Conservation (phyloP, 2,113 vertebrate genomes). For the Axis porcinus region DNA sequence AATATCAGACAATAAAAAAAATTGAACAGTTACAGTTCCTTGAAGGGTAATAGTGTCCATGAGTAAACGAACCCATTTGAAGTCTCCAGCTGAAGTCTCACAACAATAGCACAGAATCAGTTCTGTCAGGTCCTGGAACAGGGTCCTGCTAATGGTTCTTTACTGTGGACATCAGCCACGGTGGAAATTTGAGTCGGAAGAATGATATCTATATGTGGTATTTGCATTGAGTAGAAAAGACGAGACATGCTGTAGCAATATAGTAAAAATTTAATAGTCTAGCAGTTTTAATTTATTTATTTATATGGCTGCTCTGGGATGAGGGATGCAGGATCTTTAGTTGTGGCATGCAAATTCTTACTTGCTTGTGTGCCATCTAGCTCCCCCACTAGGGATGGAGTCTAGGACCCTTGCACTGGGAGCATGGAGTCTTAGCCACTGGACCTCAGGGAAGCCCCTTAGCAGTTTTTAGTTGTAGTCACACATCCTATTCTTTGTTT, state of each 20-base stretch:
- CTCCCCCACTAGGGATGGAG: background rate
- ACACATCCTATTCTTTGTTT: background rate
- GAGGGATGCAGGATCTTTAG: background rate
- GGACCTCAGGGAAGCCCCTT: background rate
- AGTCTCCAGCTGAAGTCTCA: background rate
- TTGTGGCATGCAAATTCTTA: background rate
- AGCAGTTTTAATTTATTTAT: background rate
- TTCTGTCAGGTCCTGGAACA: background rate
- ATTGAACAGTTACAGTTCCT: background rate
- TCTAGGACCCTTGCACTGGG: background rate
- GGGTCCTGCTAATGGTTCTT: background rate
- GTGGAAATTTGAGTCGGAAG: background rate
- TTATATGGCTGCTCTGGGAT: background rate
- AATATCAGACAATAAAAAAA: background rate
- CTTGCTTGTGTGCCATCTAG: background rate
- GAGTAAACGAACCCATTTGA: background rate
- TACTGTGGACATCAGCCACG: background rate
- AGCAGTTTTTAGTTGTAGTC: background rate
- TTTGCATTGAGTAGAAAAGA: background rate
- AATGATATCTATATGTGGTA: background rate
- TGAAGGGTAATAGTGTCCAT: background rate
- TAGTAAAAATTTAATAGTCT: background rate
- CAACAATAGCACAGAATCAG: background rate
- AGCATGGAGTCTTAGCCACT: background rate
- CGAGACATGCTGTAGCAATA: no score